Percentiles rank a stretch among this genome's conserved stretches.
Conservation (phyloP, 2,113 vertebrate genomes). For the Edolisoma coerulescens region DNA sequence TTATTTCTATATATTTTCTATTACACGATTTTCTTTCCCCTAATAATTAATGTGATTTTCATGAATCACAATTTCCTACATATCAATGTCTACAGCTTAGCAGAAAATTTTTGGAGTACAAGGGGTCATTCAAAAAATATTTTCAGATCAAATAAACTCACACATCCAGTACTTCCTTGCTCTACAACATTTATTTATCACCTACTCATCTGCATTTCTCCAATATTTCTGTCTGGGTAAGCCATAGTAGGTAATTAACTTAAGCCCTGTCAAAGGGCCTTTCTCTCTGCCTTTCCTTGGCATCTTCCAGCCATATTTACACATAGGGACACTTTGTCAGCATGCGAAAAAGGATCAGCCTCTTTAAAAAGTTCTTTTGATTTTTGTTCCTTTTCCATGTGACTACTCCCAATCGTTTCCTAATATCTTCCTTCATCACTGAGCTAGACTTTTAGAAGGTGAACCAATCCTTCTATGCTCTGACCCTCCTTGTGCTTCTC, state of each 20-base stretch:
- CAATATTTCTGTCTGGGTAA: background rate
- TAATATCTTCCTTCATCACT: background rate
- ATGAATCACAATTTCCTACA: background rate
- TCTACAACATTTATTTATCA: background rate
- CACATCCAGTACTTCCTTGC: background rate
- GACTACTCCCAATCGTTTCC: background rate
- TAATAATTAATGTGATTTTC: background rate
- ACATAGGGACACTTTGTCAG: background rate
- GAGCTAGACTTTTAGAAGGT: background rate
- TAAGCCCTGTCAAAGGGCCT: background rate
- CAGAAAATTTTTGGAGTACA: background rate
- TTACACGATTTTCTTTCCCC: background rate
- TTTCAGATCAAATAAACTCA: background rate
- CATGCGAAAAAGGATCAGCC: background rate
- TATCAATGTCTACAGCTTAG: background rate
- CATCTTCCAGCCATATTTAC: background rate
- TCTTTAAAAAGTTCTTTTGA: background rate
- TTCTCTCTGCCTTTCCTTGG: background rate
- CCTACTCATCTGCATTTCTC: background rate
- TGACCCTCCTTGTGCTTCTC: background rate
- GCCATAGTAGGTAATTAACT: background rate
- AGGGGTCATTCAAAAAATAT: background rate
- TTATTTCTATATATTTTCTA: background rate
- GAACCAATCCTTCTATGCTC: background rate
- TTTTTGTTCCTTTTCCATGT: background rate